These are phyloP conservation scores for Ctenopoma multispine DNA, from an alignment of 2,797 vertebrate species.

Conservation along the genomic window DNA sequence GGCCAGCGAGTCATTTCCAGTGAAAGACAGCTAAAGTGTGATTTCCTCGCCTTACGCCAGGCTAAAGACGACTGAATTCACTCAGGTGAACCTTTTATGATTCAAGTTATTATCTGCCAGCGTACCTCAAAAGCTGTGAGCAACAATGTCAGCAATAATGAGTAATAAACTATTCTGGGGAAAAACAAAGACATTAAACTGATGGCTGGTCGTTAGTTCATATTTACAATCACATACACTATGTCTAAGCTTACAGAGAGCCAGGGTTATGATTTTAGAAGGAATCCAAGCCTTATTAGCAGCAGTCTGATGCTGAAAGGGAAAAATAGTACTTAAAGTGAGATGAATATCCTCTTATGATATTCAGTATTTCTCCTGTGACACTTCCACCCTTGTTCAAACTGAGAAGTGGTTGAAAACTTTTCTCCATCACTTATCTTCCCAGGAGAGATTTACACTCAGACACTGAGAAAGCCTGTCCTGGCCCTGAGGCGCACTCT, in stretches of 20 bases:
- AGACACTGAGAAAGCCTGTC: slow-evolving; percentile 51
- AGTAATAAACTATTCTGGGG: neutral
- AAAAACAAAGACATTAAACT: slow-evolving; percentile 25
- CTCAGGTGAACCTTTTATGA: neutral
- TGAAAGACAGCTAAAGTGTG: neutral
- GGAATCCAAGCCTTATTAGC: slow-evolving; percentile 17
- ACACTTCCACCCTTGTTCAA: slow-evolving; percentile 50
- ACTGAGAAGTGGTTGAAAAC: slow-evolving; percentile 69
- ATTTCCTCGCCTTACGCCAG: neutral
- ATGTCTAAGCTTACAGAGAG: neutral
- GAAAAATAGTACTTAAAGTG: slow-evolving; percentile 37
- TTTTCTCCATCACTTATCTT: slow-evolving; percentile 62
- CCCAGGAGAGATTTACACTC: slow-evolving; percentile 64
- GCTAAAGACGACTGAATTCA: neutral
- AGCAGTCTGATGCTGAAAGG: neutral
- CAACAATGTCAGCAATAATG: neutral
- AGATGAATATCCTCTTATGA: slow-evolving; percentile 55
- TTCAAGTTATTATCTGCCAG: neutral
- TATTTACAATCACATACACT: slow-evolving; percentile 14
- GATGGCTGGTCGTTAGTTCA: slow-evolving; percentile 19
- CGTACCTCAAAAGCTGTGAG: neutral
- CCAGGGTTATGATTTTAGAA: slow-evolving; percentile 14
- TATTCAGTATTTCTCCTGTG: slow-evolving; percentile 40
- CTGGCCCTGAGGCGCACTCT: slow-evolving; percentile 55
- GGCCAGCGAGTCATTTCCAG: neutral